Conservation (phyloP, 1,140 invertebrate species). For the Calliopsis andreniformis region DNA sequence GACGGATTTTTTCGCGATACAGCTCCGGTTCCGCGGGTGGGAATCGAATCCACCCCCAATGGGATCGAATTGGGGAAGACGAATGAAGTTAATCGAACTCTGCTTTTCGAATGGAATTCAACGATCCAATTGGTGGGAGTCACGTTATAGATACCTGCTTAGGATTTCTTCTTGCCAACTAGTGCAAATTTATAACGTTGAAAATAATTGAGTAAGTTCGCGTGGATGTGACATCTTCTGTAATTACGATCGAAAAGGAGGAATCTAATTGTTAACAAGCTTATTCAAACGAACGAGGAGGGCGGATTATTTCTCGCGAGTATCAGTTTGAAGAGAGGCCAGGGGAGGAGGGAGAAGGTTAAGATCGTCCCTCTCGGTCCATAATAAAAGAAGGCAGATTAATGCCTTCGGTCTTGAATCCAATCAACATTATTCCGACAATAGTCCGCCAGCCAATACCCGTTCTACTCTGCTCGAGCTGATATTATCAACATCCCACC, state of each 20-base stretch:
- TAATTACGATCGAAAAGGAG: not conserved
- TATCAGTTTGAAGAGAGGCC: slow-evolving; percentile 46
- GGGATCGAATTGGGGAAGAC: not conserved
- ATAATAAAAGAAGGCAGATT: slow-evolving; percentile 81
- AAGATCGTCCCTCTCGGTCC: slow-evolving; percentile 58
- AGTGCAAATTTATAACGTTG: too few species aligned
- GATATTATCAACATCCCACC: slow-evolving; percentile 80
- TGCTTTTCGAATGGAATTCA: not conserved
- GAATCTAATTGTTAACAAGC: not conserved
- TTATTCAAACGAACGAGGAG: too few species aligned
- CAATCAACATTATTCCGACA: slow-evolving; percentile 81
- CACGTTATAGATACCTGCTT: too few species aligned
- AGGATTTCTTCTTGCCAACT: too few species aligned
- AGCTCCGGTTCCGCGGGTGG: not conserved
- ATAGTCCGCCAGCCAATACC: slow-evolving; percentile 80
- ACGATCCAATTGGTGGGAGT: not conserved
- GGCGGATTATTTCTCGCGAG: slow-evolving; percentile 43
- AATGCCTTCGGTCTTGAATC: slow-evolving; percentile 80
- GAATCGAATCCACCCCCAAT: slow-evolving; percentile 14
- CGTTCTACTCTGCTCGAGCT: slow-evolving; percentile 69
- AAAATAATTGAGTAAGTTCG: too few species aligned
- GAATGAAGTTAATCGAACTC: not conserved
- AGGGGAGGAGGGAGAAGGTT: slow-evolving; percentile 25
- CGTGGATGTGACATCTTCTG: not conserved
- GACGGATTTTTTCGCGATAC: slow-evolving; percentile 63